A percentile compares a stretch with the other conserved stretches of the same genome.
Evolutionary conservation across 1,140 invertebrate species (phyloP).

Genomic region (Phymorhynchus buccinoides): DNA sequence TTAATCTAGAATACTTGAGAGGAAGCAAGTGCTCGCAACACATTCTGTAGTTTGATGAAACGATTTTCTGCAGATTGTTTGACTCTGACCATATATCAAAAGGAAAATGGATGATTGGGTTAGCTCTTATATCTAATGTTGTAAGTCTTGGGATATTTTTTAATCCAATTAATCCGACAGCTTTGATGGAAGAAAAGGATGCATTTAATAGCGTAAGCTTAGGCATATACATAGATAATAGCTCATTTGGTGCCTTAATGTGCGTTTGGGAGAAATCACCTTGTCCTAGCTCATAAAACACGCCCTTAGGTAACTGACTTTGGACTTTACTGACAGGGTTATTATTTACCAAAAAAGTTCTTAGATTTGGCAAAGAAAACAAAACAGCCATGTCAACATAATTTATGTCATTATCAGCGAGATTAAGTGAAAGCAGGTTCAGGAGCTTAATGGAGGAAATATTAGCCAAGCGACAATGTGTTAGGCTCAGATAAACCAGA

Average conservation of each 20-base stretch:
- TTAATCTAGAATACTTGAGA: background rate
- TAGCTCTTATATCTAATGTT: background rate
- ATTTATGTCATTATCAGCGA: constrained; percentile 31
- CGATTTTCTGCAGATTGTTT: background rate
- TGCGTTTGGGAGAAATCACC: background rate
- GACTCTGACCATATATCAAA: background rate
- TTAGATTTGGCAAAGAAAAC: constrained; percentile 12
- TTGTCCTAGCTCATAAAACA: background rate
- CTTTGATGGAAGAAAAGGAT: background rate
- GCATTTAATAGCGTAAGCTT: background rate
- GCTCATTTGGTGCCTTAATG: background rate
- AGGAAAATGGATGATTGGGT: background rate
- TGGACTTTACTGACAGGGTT: constrained; percentile 1
- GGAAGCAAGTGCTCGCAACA: background rate
- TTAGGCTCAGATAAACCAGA: background rate
- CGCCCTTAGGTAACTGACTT: too few relatives aligned
- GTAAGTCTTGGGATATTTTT: background rate
- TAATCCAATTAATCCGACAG: background rate
- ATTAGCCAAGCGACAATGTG: background rate
- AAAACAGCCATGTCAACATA: constrained; percentile 3
- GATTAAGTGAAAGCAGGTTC: constrained; percentile 11
- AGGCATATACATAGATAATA: background rate
- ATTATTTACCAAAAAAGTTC: constrained; percentile 3
- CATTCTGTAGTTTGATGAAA: background rate
- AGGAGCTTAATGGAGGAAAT: background rate